Conservation (phyloP, 2,797 vertebrate genomes). For the Onychomys torridus region DNA sequence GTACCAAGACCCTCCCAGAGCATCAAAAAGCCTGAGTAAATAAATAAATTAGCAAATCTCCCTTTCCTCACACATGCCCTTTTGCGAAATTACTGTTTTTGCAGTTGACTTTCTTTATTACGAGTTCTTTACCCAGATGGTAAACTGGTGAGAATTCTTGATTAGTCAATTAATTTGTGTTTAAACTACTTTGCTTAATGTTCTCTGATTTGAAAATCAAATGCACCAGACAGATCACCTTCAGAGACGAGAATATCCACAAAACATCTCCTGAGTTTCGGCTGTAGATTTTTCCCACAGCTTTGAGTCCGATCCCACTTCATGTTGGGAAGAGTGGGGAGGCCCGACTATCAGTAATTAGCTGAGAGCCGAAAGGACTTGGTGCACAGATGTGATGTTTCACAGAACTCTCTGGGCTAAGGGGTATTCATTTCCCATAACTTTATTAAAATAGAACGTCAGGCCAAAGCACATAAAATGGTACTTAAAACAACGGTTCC, state of each 20-base stretch:
- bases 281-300: background rate
- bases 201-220: conserved; percentile 48
- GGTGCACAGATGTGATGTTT: background rate
- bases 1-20: background rate
- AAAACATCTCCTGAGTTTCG: background rate
- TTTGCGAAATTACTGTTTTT: background rate
- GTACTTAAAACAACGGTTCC: conserved; percentile 14
- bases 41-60: background rate
- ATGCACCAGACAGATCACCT: background rate
- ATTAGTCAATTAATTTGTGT: background rate
- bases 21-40: background rate
- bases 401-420: background rate
- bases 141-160: background rate
- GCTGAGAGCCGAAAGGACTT: background rate
- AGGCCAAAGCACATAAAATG: background rate
- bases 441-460: conserved; percentile 24
- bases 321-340: background rate
- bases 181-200: background rate
- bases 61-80: background rate
- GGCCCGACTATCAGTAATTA: background rate
- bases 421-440: background rate
- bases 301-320: background rate
- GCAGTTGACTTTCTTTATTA: background rate
- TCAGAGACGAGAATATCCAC: background rate
- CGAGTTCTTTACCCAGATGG: background rate